Percentiles rank a stretch among this genome's conserved stretches.
Evolutionary conservation across 2,797 vertebrate genomes (phyloP).

Genomic region (Eulemur rubriventer): DNA sequence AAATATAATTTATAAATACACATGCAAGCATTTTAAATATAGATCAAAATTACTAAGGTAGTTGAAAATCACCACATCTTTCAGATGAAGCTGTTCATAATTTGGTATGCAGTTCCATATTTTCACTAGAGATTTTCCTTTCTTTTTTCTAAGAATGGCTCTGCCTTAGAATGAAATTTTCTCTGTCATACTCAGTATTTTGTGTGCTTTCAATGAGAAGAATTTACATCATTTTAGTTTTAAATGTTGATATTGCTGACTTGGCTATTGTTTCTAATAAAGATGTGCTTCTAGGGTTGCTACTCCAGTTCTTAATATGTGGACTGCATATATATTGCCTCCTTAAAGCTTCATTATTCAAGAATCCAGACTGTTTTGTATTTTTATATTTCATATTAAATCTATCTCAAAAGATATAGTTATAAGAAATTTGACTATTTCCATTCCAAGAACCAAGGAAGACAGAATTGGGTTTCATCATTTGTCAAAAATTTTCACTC

Average conservation of each 20-base stretch:
- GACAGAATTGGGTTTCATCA: background rate
- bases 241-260: background rate
- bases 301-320: background rate
- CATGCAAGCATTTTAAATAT: background rate
- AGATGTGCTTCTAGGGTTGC: background rate
- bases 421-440: background rate
- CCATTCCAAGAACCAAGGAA: background rate
- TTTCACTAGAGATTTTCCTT: background rate
- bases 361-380: background rate
- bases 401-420: background rate
- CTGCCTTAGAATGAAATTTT: background rate
- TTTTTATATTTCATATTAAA: background rate
- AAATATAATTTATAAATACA: background rate
- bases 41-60: background rate
- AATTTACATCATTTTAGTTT: background rate
- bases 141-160: background rate
- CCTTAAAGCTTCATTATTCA: background rate
- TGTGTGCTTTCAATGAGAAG: background rate
- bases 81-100: background rate
- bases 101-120: background rate
- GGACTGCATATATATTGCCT: background rate
- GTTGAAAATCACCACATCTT: background rate
- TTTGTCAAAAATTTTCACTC: background rate
- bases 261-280: background rate
- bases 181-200: background rate